Base-by-base conservation (phyloP, 2,797 vertebrate genomes). In the Neostethus bicornis region DNA sequence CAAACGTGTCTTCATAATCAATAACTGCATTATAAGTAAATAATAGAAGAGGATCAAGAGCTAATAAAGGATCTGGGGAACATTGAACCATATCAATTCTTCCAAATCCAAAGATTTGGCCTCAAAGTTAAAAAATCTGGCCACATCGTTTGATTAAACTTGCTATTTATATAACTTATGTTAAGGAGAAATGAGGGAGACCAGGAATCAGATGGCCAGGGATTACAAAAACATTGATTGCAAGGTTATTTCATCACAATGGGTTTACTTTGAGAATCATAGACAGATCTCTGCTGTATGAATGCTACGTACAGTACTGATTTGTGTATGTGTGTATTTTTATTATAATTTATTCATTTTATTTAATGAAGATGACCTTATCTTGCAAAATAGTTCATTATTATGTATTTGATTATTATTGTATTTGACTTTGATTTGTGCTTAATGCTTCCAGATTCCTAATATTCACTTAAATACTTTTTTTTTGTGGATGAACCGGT, bases 241-340 rank as follows among this genome's bases (percentile, higher is more conserved):
- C 41, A 41, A 3, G 52, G 17, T 41, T 37, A 2, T 66, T 37
- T 72, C 62, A 76, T 43, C 38, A 62, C 29, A 38, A 28, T 43
- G 19, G 46, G 47, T 69, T 37, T 26, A 35, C 12, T 66, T 61
- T 12, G 19, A 25, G 51, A 62, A 44, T 70, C 28, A 16, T 32
- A 8, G 13, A 37, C 41, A 21, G 4, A 25, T 35, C 16, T 14
- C n/a, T 11, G 5, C n/a, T n/a, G n/a, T n/a, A n/a, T n/a, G n/a
- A n/a, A n/a, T n/a, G n/a, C n/a, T n/a, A n/a, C n/a, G n/a, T n/a
- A n/a, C n/a, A n/a, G n/a, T n/a, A n/a, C n/a, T n/a, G n/a, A n/a
- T n/a, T n/a, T n/a, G n/a, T n/a, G n/a, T n/a, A n/a, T n/a, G n/a
- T n/a, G n/a, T n/a, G n/a, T n/a, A n/a, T n/a, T n/a, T n/a, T n/a